Conservation (phyloP, 2,113 vertebrate genomes). For the Calonectris borealis region DNA sequence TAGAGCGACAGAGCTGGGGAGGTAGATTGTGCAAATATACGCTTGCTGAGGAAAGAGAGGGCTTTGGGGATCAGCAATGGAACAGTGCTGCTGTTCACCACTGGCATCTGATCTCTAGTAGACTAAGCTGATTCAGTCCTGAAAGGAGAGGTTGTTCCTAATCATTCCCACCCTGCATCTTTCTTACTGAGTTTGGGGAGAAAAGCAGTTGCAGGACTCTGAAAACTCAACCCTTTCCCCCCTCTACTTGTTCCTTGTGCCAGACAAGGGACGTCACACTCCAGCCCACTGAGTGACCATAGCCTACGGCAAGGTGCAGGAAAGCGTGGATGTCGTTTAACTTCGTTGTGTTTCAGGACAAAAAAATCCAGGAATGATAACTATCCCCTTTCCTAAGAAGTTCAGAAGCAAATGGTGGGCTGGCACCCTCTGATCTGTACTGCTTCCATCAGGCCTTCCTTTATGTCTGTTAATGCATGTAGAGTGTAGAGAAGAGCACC, state of each 20-base stretch:
- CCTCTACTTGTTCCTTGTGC: neutral
- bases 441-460: neutral
- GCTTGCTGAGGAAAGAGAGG: neutral
- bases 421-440: neutral
- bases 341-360: neutral
- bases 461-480: neutral
- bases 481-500: neutral
- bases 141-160: neutral
- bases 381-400: neutral
- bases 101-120: neutral
- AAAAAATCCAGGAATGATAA: neutral
- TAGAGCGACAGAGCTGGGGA: neutral
- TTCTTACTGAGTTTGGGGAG: neutral
- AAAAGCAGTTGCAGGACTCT: neutral
- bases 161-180: neutral
- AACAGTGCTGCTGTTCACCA: neutral
- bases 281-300: neutral
- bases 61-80: neutral
- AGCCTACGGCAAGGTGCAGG: neutral
- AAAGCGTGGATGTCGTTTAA: neutral
- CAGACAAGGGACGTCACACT: neutral
- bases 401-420: neutral
- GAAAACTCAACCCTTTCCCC: neutral
- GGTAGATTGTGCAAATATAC: neutral
- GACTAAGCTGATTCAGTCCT: neutral